Evolutionary conservation across 2,113 vertebrate species (phyloP).

Genomic region (Urocynchramus pylzowi): DNA sequence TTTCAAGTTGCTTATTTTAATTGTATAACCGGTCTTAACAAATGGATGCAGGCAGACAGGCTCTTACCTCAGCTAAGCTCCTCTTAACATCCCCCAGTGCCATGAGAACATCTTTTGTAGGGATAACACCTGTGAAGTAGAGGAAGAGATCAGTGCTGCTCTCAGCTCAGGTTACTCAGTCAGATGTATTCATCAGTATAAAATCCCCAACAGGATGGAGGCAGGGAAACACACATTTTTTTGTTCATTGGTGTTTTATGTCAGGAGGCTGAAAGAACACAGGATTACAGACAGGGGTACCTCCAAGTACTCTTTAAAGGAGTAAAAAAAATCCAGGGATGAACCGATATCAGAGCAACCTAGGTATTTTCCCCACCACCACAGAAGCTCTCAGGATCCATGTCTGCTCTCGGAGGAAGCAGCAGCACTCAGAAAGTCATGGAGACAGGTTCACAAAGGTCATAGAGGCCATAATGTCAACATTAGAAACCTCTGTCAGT

Average conservation of each 20-base stretch:
- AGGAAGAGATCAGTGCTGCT: neutral
- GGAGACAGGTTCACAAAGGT: neutral
- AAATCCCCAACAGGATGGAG: neutral
- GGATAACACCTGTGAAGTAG: slow-evolving; percentile 80
- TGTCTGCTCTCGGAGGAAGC: neutral
- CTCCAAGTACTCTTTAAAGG: neutral
- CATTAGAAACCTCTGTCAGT: neutral
- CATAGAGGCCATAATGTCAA: neutral
- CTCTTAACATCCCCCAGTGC: slow-evolving; percentile 87
- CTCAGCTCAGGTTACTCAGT: neutral
- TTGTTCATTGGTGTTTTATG: neutral
- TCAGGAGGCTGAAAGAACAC: neutral
- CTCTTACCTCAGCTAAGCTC: slow-evolving; percentile 83
- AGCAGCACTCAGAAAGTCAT: neutral
- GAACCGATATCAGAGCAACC: neutral
- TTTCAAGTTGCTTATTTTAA: slow-evolving; percentile 39
- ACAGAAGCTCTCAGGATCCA: neutral
- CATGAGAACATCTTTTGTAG: slow-evolving; percentile 86
- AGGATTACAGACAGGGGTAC: neutral
- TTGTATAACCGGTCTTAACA: neutral
- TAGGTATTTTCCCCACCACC: neutral
- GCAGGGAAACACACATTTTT: neutral
- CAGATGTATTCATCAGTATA: neutral
- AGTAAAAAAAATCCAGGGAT: neutral
- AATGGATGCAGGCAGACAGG: neutral